phyloP scores from a whole-genome alignment of 2,797 vertebrate genomes.

The Parauchenoglanis ngamensis region DNA sequence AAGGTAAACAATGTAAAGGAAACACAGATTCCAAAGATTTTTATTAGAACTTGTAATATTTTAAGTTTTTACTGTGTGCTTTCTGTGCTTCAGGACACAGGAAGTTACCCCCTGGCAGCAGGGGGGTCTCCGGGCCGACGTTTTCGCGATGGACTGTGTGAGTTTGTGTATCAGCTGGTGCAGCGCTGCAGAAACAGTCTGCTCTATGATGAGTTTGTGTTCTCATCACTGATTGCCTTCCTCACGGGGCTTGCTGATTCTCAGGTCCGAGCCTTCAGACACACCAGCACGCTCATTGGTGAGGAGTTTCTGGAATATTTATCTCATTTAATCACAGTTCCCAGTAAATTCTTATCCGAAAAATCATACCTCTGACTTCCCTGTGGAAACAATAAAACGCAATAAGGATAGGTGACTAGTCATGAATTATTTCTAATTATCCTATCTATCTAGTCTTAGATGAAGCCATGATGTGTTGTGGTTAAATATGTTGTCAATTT shows the following conservation, averaged over 20 bases:
- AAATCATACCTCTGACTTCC: background rate
- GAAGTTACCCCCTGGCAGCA: constrained; percentile 79
- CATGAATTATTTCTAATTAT: background rate
- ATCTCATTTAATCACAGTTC: background rate
- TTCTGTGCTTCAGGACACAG: constrained; percentile 73
- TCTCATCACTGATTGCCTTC: constrained; percentile 79
- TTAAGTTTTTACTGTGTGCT: background rate
- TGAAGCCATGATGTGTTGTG: background rate
- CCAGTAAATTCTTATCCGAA: background rate
- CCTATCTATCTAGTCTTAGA: background rate
- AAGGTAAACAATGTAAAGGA: background rate
- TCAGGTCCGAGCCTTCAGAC: constrained; percentile 91
- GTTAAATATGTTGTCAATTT: background rate
- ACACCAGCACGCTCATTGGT: constrained; percentile 90
- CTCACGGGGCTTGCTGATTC: constrained; percentile 89
- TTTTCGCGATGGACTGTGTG: constrained; percentile 78
- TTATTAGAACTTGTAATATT: background rate
- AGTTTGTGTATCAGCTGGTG: constrained; percentile 77
- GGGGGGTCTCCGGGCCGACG: constrained; percentile 73
- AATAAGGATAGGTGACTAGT: background rate
- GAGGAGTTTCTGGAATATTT: constrained; percentile 48
- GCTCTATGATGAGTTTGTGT: constrained; percentile 82
- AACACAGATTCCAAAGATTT: background rate
- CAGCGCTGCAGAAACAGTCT: constrained; percentile 74
- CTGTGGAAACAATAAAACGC: background rate